These are phyloP conservation scores for Drosophila mayaguana DNA, from an alignment of 2,888 invertebrate genomes.

Conservation along the genomic window DNA sequence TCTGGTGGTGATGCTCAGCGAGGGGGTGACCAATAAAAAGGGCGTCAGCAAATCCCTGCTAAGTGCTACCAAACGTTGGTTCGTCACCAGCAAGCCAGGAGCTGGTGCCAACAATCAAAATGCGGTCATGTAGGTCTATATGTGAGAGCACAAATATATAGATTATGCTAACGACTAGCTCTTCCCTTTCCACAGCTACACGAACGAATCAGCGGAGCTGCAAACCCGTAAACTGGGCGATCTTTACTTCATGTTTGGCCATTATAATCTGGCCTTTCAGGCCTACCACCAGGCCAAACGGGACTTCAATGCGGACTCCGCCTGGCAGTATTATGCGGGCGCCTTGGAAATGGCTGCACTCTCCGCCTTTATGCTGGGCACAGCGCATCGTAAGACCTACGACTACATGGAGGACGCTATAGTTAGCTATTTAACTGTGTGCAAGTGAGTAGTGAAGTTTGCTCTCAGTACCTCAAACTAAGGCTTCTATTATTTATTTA, in stretches of 20 bases:
- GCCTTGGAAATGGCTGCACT: slow-evolving; percentile 98
- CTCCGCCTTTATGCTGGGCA: slow-evolving; percentile 95
- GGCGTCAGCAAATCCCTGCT: slow-evolving; percentile 96
- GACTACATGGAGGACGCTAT: slow-evolving; percentile 98
- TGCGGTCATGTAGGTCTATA: slow-evolving; percentile 91
- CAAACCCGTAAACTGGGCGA: slow-evolving; percentile 97
- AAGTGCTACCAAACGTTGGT: slow-evolving; percentile 98
- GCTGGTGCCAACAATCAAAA: slow-evolving; percentile 89
- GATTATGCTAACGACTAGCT: neutral
- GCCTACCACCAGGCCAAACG: slow-evolving; percentile 98
- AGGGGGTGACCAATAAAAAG: slow-evolving; percentile 93
- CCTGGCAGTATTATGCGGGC: slow-evolving; percentile 98
- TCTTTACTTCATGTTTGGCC: slow-evolving; percentile 97
- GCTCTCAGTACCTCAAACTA: neutral
- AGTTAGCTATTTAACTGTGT: slow-evolving; percentile 94
- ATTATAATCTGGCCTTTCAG: slow-evolving; percentile 94
- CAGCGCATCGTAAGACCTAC: slow-evolving; percentile 91
- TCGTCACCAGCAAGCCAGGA: slow-evolving; percentile 95
- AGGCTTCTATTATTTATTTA: neutral
- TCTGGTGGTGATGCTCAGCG: slow-evolving; percentile 92
- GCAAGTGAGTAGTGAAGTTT: slow-evolving; percentile 88
- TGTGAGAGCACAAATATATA: neutral
- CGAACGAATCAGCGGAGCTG: slow-evolving; percentile 94
- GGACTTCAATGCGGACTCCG: slow-evolving; percentile 98
- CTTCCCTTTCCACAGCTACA: slow-evolving; percentile 87